Evolutionary conservation across 1,140 invertebrate genomes (phyloP), one percentile per base, ranked within the genome.

Genomic region (Drosophila azteca): DNA sequence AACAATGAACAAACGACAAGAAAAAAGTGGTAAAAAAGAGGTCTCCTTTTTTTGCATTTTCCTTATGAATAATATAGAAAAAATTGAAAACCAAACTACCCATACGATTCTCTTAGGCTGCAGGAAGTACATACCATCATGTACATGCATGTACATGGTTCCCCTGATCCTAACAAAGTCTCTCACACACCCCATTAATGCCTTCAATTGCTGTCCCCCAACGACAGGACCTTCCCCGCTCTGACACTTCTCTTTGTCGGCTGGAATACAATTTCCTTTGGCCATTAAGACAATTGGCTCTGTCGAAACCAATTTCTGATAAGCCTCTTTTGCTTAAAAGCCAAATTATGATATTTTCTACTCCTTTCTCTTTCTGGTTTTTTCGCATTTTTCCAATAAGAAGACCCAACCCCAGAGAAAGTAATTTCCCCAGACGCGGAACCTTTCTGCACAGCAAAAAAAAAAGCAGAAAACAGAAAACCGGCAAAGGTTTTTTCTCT

Each of bases 311-410:
- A 87, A 87, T 87, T 87, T 87, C 74, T 87, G 82, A 88, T 87
- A 88, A 87, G 82, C 82, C 82, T 78, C 78, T 87, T 85, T 87
- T 88, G 83, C 79, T 81, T 82, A 87, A 87, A 79, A 87, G 82
- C 82, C 79, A 87, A 87, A 87, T 87, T 87, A 88, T 87, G 83
- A 80, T 78, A 88, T 88, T 88, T 82, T 44, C 67, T 76, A 77
- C 70, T 68, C 77, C 85, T 80, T 71, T 51, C 60, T 26, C n/a
- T n/a, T n/a, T n/a, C n/a, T 59, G 15, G 24, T 46, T 29, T 58
- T 46, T 50, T 53, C 61, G 24, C 43, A 31, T 41, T 64, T 57
- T 44, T 20, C 67, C 39, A 48, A 61, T 53, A 52, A 51, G 39
- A 44, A 44, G 22, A 26, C 52, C 41, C 50, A 50, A 64, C 45